A percentile compares a stretch with the other conserved stretches of the same genome.
These are phyloP conservation scores for Prenolepis imparis DNA, from an alignment of 2,888 invertebrate genomes.

Conservation along the genomic window DNA sequence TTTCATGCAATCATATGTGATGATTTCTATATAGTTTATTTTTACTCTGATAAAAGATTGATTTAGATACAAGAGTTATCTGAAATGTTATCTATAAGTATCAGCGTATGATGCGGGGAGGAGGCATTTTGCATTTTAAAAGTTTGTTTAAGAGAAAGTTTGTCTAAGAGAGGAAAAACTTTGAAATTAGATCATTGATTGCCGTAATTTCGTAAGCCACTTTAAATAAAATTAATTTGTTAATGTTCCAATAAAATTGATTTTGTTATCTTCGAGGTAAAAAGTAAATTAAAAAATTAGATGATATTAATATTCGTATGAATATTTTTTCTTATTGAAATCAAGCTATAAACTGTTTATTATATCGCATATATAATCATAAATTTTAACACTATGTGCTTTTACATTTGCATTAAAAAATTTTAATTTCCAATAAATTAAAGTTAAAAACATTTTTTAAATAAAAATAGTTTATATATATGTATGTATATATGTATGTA, in stretches of 20 bases:
- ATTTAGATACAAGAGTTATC: neutral
- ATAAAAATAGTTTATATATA: neutral
- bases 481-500: neutral
- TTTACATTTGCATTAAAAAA: neutral
- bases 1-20: neutral
- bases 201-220: neutral
- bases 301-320: neutral
- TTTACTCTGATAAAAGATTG: neutral
- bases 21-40: neutral
- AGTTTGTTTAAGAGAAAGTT: neutral
- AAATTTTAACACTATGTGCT: neutral
- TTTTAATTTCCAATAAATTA: neutral
- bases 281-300: slow-evolving; percentile 13
- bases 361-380: neutral
- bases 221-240: neutral
- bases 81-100: neutral
- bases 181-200: neutral
- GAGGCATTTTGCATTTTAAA: neutral
- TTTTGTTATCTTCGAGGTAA: neutral
- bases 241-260: slow-evolving; percentile 1
- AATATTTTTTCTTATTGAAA: slow-evolving; percentile 11
- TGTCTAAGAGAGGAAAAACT: neutral
- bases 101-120: neutral
- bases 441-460: neutral
- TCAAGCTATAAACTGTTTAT: neutral